phyloP scores from a whole-genome alignment of 2,113 vertebrate genomes.

The Prunella fulvescens region DNA sequence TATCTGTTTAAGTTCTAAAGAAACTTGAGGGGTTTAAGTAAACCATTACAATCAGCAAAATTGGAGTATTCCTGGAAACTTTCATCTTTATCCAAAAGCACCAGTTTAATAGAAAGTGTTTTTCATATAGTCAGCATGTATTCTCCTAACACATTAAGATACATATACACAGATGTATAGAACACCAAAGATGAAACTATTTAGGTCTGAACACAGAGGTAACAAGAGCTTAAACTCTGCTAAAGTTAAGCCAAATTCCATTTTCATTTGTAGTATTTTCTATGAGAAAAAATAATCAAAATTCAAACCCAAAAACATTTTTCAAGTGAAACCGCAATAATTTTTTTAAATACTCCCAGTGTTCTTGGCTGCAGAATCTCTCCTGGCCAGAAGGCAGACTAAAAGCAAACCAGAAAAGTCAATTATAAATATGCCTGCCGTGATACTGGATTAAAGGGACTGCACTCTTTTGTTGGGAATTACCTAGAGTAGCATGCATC shows the following conservation, averaged over 20 bases:
- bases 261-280: not conserved
- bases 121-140: not conserved
- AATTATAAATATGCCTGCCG: conserved; percentile 40
- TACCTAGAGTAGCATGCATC: not conserved
- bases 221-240: conserved; percentile 5
- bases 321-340: conserved; percentile 57
- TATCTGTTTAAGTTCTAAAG: not conserved
- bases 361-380: conserved; percentile 57
- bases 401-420: conserved; percentile 45
- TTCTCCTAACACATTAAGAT: not conserved
- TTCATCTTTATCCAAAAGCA: not conserved
- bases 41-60: not conserved
- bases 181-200: not conserved
- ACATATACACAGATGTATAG: not conserved
- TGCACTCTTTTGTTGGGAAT: not conserved
- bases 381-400: conserved; percentile 45
- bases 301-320: conserved; percentile 56
- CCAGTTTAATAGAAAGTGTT: not conserved
- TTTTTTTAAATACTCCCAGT: conserved; percentile 35
- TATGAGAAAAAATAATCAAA: not conserved
- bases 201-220: not conserved
- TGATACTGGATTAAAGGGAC: conserved; percentile 36
- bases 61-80: not conserved
- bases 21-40: not conserved
- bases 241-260: not conserved